These are phyloP conservation scores for Silurus glanis DNA, from an alignment of 2,113 vertebrate species.

Conservation along the genomic window DNA sequence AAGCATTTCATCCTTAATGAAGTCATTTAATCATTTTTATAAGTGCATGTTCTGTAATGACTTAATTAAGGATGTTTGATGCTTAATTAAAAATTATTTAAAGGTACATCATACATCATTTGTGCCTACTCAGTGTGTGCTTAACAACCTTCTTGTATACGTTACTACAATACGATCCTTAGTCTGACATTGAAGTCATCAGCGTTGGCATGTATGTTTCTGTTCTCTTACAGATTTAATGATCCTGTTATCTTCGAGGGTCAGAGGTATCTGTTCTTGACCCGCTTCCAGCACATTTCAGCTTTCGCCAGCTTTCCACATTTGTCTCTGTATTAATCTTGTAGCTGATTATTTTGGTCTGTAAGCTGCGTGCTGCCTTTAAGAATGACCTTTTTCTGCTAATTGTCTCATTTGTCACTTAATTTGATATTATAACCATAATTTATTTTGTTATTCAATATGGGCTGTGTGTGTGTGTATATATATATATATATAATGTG, in stretches of 20 bases:
- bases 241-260: constrained; percentile 81
- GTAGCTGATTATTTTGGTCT: constrained; percentile 52
- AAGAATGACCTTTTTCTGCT: constrained; percentile 7
- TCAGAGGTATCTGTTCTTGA: constrained; percentile 78
- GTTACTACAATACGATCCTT: background rate
- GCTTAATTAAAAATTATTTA: background rate
- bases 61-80: background rate
- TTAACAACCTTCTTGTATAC: background rate
- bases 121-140: background rate
- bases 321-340: constrained; percentile 50
- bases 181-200: background rate
- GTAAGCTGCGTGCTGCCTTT: constrained; percentile 65
- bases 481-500: background rate
- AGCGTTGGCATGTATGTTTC: constrained; percentile 63
- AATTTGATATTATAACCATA: background rate
- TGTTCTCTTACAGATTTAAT: constrained; percentile 81
- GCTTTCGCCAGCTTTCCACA: background rate
- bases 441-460: background rate
- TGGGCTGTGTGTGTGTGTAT: too few species aligned
- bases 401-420: background rate
- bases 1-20: background rate
- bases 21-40: background rate
- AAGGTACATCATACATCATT: background rate
- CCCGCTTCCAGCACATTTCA: background rate
- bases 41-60: background rate